These are phyloP conservation scores for Phataginus tetradactyla DNA, from an alignment of 2,797 vertebrate genomes.

Conservation along the genomic window DNA sequence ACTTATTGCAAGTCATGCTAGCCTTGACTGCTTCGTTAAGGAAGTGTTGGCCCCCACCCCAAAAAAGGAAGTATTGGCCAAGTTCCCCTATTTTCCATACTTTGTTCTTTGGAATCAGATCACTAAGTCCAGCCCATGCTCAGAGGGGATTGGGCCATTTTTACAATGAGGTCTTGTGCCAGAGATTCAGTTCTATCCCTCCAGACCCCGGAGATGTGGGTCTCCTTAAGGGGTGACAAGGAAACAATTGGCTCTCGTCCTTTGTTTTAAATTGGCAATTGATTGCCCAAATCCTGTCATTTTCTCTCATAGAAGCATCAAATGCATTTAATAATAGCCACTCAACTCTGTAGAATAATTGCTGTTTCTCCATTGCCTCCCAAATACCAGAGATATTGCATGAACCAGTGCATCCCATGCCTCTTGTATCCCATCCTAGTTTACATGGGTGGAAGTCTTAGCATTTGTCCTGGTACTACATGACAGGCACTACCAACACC, in stretches of 20 bases:
- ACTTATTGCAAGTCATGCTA: neutral
- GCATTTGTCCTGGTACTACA: neutral
- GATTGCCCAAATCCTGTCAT: neutral
- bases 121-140: neutral
- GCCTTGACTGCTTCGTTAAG: neutral
- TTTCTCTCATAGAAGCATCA: neutral
- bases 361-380: neutral
- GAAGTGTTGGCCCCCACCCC: neutral
- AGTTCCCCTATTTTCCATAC: neutral
- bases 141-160: neutral
- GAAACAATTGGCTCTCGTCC: no score
- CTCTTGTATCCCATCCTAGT: neutral
- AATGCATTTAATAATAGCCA: neutral
- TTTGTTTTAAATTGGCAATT: neutral
- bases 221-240: neutral
- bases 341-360: neutral
- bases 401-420: neutral
- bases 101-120: neutral
- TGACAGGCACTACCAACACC: neutral
- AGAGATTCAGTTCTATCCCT: neutral
- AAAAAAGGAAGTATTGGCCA: neutral
- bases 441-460: neutral
- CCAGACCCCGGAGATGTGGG: neutral
- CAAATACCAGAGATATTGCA: neutral
- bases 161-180: neutral